These are phyloP conservation scores for Actias luna DNA, from an alignment of 2,888 invertebrate genomes.

Conservation along the genomic window DNA sequence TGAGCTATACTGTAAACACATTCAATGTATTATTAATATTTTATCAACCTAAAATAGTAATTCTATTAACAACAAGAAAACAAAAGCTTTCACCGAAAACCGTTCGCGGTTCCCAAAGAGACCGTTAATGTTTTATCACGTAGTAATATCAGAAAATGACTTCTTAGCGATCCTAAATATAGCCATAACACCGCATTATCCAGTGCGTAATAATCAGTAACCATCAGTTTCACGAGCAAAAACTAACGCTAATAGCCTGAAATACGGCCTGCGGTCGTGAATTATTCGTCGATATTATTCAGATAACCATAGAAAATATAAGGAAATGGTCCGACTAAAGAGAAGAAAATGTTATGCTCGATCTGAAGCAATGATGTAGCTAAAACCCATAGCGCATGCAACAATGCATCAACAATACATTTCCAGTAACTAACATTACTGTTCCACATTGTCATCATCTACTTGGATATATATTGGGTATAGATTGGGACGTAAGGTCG, in stretches of 20 bases:
- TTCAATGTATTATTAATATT: background rate
- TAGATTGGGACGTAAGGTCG: no score
- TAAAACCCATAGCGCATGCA: background rate
- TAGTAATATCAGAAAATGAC: slow-evolving; percentile 2
- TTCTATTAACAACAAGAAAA: background rate
- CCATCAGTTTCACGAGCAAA: slow-evolving; percentile 16
- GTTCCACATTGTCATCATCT: no score
- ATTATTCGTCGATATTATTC: background rate
- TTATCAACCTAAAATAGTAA: background rate
- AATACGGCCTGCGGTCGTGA: slow-evolving; percentile 14
- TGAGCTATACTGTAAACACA: no score
- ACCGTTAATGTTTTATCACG: background rate
- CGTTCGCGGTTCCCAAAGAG: background rate
- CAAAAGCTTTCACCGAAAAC: background rate
- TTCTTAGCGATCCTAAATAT: slow-evolving; percentile 4
- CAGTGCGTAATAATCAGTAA: slow-evolving; percentile 11
- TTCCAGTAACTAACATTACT: no score
- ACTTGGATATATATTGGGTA: no score
- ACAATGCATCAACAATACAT: background rate
- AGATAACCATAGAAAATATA: background rate
- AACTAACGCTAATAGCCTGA: slow-evolving; percentile 16
- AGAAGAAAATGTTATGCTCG: background rate
- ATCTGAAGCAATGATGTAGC: background rate
- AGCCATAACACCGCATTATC: slow-evolving; percentile 9
- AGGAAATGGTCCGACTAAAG: background rate